Evolutionary conservation across 2,113 vertebrate species (phyloP).

Genomic region (Scophthalmus maximus): DNA sequence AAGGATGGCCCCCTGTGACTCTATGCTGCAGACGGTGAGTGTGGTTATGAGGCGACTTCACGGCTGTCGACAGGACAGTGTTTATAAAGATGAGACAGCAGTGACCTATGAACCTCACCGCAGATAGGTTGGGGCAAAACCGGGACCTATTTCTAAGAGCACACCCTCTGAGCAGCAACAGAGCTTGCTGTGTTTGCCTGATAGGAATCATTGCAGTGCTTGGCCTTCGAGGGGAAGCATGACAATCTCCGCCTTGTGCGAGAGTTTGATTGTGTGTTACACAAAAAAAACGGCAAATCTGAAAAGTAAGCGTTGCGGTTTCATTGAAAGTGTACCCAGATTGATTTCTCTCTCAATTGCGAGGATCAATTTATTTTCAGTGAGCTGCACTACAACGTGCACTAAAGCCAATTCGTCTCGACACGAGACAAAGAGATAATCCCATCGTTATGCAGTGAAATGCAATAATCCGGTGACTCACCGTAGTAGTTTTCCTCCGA

Average conservation of each 20-base stretch:
- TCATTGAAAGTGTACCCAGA: background rate
- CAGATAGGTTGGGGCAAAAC: constrained; percentile 69
- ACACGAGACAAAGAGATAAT: constrained; percentile 14
- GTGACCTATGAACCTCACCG: constrained; percentile 83
- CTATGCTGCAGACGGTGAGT: constrained; percentile 48
- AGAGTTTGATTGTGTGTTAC: constrained; percentile 2
- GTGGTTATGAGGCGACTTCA: constrained; percentile 64
- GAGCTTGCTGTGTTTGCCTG: constrained; percentile 56
- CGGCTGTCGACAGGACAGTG: constrained; percentile 51
- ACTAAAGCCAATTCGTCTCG: background rate
- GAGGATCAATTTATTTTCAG: no score
- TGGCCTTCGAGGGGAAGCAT: constrained; percentile 42
- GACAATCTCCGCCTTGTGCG: background rate
- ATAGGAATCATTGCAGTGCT: constrained; percentile 71
- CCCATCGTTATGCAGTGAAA: background rate
- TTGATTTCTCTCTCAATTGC: no score
- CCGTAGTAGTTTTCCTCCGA: constrained; percentile 34
- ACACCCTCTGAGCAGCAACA: constrained; percentile 57
- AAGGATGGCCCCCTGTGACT: constrained; percentile 26
- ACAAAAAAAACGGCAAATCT: constrained; percentile 16
- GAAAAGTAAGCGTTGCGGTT: background rate
- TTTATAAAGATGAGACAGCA: constrained; percentile 80
- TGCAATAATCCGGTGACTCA: constrained; percentile 34
- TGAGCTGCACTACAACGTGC: no score
- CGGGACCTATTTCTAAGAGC: constrained; percentile 62